Conservation (phyloP, 2,113 vertebrate species). For the Carlito syrichta region DNA sequence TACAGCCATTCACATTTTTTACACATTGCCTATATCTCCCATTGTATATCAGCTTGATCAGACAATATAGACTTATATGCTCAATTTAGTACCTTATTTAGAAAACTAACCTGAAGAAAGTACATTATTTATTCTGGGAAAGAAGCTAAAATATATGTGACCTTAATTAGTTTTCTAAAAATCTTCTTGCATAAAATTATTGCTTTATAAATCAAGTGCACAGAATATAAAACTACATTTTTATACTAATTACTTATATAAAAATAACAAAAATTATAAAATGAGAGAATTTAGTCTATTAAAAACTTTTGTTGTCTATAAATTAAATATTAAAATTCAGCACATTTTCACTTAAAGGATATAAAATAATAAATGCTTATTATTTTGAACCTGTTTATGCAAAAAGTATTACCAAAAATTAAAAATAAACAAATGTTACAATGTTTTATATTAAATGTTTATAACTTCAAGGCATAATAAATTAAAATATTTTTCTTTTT, state of each 20-base stretch:
- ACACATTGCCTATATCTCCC: not conserved
- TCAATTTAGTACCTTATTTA: not conserved
- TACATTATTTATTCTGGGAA: constrained; percentile 35
- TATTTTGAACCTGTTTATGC: not conserved
- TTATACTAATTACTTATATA: not conserved
- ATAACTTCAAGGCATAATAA: constrained; percentile 36
- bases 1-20: not conserved
- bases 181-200: not conserved
- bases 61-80: not conserved
- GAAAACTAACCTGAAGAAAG: not conserved
- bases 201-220: constrained; percentile 1
- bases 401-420: constrained; percentile 26
- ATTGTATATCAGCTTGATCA: not conserved
- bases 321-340: not conserved
- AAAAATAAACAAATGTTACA: not conserved
- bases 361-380: constrained; percentile 1
- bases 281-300: not conserved
- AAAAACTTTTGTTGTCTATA: not conserved
- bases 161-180: constrained; percentile 1
- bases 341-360: not conserved
- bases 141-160: not conserved
- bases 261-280: constrained; percentile 21
- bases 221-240: constrained; percentile 28
- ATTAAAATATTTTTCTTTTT: constrained; percentile 25
- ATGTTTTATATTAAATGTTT: constrained; percentile 8